Evolutionary conservation across 2,888 invertebrate genomes (phyloP), one percentile per base, ranked within the genome.

Genomic region (Hipparchia semele): DNA sequence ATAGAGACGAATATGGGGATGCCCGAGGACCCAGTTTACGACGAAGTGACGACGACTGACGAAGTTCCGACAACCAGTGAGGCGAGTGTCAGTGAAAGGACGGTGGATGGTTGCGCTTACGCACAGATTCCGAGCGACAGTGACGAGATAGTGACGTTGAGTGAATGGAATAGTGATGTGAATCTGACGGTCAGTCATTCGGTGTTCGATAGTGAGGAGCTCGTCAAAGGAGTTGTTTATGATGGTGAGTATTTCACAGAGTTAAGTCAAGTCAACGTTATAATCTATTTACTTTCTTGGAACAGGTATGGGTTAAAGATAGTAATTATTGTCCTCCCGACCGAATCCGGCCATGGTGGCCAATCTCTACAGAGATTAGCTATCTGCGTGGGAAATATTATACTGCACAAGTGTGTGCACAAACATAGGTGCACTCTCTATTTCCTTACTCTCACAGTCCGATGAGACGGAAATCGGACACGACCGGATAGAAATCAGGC

Each of bases 221-320:
- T 95, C 79, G 94, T 95, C 62, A 85, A 92, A 74, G 95, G 94
- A 76, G 91, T 95, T 70, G 85, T 90, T 65, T 95, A 95, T 84
- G 94, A 95, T 86, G 95, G 95, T 95, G 84, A 92, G 93, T 89
- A 13, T 46, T 33, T 13, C 45, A 39, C 12, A 1, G 4, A 6
- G 10, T 10, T 61, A n/a, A 59, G 10, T 23, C 1, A n/a, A 12
- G 39, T 39, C 39, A 39, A 23, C 23, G 23, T 23, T 23, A 23
- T 23, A 23, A 23, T 23, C 23, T 23, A 23, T 23, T 23, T 23
- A 23, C 23, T 23, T 23, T 23, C 23, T 23, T 23, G 23, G 23
- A 23, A 23, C 23, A 23, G 23, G 23, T 23, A 23, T 23, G 23
- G 23, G 23, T 23, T 23, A 23, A 23, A 23, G 23, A 23, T 23